These are phyloP conservation scores for Turritopsis dohrnii DNA, from an alignment of 30 jellyfish, hydroid and myxozoan genomes.

Conservation along the genomic window DNA sequence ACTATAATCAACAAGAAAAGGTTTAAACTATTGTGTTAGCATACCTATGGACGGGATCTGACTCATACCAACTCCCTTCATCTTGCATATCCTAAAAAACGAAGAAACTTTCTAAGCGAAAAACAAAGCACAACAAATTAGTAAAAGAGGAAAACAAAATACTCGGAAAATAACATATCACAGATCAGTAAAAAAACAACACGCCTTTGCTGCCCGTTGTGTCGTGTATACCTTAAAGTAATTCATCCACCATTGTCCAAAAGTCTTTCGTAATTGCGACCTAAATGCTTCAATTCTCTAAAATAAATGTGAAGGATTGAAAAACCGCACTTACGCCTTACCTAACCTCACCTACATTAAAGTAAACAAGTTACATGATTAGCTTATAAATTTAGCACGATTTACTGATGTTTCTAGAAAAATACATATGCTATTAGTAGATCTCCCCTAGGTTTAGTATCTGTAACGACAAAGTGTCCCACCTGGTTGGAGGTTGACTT, in stretches of 20 bases:
- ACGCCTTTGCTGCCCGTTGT: slow-evolving; percentile 1
- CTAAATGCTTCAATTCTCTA: slow-evolving; percentile 38
- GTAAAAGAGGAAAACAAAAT: not conserved
- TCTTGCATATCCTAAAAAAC: slow-evolving; percentile 17
- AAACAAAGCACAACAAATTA: not conserved
- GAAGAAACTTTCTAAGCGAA: not conserved
- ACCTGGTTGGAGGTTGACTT: slow-evolving; percentile 5
- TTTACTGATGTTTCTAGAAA: not conserved
- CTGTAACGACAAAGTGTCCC: not conserved
- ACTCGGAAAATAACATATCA: not conserved
- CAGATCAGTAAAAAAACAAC: not conserved
- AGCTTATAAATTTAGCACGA: not conserved
- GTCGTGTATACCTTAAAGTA: slow-evolving; percentile 27
- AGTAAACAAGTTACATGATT: not conserved
- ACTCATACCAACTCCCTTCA: slow-evolving; percentile 14
- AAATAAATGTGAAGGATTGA: not conserved
- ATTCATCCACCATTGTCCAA: slow-evolving; percentile 41
- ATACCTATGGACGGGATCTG: slow-evolving; percentile 8
- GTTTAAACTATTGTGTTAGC: not conserved
- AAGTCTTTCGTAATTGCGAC: slow-evolving; percentile 25
- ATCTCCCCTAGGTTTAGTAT: not conserved
- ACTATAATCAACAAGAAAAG: not conserved
- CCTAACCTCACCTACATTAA: not conserved
- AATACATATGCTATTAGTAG: not conserved
- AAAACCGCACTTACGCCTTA: not conserved